phyloP scores from a whole-genome alignment of 2,113 vertebrate genomes.

The Pedionomus torquatus region DNA sequence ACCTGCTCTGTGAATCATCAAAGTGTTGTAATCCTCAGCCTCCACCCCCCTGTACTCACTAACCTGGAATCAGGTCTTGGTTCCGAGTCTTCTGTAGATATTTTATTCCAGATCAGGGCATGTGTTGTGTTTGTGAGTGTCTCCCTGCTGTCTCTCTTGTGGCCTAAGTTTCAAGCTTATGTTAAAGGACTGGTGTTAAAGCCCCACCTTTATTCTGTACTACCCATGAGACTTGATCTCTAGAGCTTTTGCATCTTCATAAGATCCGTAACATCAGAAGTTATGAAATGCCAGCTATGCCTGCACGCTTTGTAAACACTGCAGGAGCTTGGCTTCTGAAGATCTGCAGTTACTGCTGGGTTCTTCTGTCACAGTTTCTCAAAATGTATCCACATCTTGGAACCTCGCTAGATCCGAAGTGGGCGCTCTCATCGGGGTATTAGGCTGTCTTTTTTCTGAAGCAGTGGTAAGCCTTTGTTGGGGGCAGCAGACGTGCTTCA shows the following conservation, averaged over 20 bases:
- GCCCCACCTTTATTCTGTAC: not conserved
- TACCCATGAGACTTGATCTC: not conserved
- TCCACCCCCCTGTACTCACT: not conserved
- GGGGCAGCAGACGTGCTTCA: not conserved
- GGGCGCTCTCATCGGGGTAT: not conserved
- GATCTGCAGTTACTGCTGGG: not conserved
- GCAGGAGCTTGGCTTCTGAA: not conserved
- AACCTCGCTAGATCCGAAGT: not conserved
- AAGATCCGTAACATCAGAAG: not conserved
- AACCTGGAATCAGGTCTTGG: not conserved
- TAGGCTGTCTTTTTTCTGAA: not conserved
- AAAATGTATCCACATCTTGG: not conserved
- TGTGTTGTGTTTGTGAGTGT: not conserved
- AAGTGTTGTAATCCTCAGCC: not conserved
- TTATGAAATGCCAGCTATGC: not conserved
- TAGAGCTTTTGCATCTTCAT: not conserved
- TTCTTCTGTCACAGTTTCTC: not conserved
- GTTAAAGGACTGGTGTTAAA: not conserved
- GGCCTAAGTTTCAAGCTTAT: not conserved
- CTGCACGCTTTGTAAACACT: not conserved
- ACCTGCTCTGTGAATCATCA: not conserved
- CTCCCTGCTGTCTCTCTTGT: not conserved
- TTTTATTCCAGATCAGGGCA: not conserved
- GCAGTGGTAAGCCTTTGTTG: not conserved
- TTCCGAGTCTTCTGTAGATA: not conserved